Conservation (phyloP, 2,797 vertebrate species). For the Syncerus caffer region DNA sequence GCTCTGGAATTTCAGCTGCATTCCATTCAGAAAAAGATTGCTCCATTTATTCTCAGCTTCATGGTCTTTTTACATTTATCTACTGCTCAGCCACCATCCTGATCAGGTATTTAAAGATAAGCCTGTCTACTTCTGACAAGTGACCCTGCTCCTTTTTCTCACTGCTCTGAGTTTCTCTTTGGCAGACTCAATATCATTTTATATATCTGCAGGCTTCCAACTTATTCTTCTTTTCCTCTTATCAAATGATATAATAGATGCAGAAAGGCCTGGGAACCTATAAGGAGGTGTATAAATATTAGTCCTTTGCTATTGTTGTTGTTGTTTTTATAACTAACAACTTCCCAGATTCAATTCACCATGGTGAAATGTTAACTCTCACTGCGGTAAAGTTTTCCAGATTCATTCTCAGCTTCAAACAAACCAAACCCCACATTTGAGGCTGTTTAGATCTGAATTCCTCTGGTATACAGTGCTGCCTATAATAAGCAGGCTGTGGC, state of each 20-base stretch:
- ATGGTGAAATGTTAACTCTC: not conserved
- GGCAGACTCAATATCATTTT: slow-evolving; percentile 73
- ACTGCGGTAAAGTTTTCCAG: not conserved
- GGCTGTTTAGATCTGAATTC: not conserved
- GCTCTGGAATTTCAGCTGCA: slow-evolving; percentile 77
- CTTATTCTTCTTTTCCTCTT: slow-evolving; percentile 70
- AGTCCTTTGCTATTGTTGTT: slow-evolving; percentile 20
- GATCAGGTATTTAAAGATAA: slow-evolving; percentile 81
- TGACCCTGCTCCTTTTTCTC: slow-evolving; percentile 68
- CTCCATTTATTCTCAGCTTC: slow-evolving; percentile 78
- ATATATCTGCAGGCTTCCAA: slow-evolving; percentile 67
- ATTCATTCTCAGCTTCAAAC: not conserved
- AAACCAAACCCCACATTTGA: not conserved
- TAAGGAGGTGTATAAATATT: slow-evolving; percentile 58
- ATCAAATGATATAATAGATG: slow-evolving; percentile 58
- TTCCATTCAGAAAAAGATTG: slow-evolving; percentile 81
- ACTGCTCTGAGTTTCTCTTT: slow-evolving; percentile 39
- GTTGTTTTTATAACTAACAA: slow-evolving; percentile 24
- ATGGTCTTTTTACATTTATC: slow-evolving; percentile 58
- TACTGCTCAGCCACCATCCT: slow-evolving; percentile 74
- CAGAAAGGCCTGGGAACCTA: slow-evolving; percentile 50
- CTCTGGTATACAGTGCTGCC: not conserved
- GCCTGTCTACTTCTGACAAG: slow-evolving; percentile 71
- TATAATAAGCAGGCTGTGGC: not conserved
- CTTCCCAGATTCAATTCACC: not conserved